Evolutionary conservation across 2,888 invertebrate species (phyloP).

Genomic region (Apocheima hispidaria): DNA sequence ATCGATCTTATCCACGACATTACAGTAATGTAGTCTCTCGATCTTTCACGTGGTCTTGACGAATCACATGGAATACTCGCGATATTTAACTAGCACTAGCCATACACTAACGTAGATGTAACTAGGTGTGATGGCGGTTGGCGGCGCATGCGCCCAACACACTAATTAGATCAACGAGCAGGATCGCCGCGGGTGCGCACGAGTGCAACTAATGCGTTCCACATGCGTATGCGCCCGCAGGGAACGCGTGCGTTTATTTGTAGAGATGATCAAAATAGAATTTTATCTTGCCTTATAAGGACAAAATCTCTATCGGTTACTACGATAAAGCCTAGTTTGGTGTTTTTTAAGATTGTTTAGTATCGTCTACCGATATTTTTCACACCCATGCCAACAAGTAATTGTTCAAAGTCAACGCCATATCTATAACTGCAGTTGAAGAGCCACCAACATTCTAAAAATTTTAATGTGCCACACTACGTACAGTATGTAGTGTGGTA

Average conservation of each 20-base stretch:
- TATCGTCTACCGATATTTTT: too few relatives aligned
- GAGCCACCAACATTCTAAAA: too few relatives aligned
- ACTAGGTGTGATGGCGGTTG: conserved; percentile 14
- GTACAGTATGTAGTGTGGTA: too few relatives aligned
- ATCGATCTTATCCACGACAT: too few relatives aligned
- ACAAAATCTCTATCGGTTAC: too few relatives aligned
- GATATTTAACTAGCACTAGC: neutral
- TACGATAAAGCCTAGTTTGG: neutral
- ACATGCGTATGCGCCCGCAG: conserved; percentile 12
- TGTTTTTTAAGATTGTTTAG: too few relatives aligned
- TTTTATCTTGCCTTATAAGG: neutral
- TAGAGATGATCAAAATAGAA: conserved; percentile 1
- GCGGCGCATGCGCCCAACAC: conserved; percentile 16
- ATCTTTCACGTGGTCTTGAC: neutral
- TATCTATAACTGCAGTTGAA: too few relatives aligned
- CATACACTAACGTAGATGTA: neutral
- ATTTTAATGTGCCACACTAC: too few relatives aligned
- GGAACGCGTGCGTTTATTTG: conserved; percentile 11
- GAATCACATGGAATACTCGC: neutral
- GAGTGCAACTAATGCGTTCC: conserved; percentile 21
- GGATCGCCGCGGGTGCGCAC: conserved; percentile 4
- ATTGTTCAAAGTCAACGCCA: too few relatives aligned
- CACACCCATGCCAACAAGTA: too few relatives aligned
- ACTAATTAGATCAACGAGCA: conserved; percentile 12
- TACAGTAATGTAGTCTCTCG: neutral